Percentiles rank a stretch among this genome's conserved stretches.
phyloP scores from a whole-genome alignment of 1,140 invertebrate species.

The Planococcus citri region DNA sequence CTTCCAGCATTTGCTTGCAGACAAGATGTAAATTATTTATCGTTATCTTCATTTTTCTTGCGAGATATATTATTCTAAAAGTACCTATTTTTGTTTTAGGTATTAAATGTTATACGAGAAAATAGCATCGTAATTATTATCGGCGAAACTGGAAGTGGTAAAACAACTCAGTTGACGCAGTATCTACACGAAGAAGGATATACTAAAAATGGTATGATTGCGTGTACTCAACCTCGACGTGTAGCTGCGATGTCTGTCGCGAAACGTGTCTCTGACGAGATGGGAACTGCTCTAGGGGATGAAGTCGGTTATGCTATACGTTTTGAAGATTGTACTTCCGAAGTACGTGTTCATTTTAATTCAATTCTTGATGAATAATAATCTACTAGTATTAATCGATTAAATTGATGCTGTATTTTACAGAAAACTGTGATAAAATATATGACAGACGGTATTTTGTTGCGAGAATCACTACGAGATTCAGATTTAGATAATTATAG shows the following conservation, averaged over 20 bases:
- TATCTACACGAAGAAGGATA: slow-evolving; percentile 98
- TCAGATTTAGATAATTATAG: slow-evolving; percentile 92
- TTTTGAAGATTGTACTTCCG: slow-evolving; percentile 97
- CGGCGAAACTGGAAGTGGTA: slow-evolving; percentile 97
- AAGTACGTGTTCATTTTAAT: slow-evolving; percentile 39
- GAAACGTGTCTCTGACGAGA: slow-evolving; percentile 97
- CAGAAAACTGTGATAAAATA: slow-evolving; percentile 90
- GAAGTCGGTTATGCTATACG: slow-evolving; percentile 94
- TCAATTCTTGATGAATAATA: neutral
- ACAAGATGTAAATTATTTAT: slow-evolving; percentile 57
- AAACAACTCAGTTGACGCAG: slow-evolving; percentile 98
- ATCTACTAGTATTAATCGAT: neutral
- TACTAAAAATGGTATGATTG: slow-evolving; percentile 83
- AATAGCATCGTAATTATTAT: slow-evolving; percentile 90
- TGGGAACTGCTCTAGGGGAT: slow-evolving; percentile 68
- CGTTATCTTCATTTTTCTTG: too few relatives aligned
- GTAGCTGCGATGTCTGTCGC: slow-evolving; percentile 99
- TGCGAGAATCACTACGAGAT: slow-evolving; percentile 87
- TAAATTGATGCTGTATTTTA: slow-evolving; percentile 23
- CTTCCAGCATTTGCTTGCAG: slow-evolving; percentile 92
- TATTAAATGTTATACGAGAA: slow-evolving; percentile 85
- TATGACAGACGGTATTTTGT: slow-evolving; percentile 97
- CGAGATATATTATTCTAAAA: neutral
- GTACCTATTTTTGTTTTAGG: slow-evolving; percentile 29
- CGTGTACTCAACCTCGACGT: slow-evolving; percentile 63